Conservation (phyloP, 2,888 invertebrate species). For the Tortricodes alternella region DNA sequence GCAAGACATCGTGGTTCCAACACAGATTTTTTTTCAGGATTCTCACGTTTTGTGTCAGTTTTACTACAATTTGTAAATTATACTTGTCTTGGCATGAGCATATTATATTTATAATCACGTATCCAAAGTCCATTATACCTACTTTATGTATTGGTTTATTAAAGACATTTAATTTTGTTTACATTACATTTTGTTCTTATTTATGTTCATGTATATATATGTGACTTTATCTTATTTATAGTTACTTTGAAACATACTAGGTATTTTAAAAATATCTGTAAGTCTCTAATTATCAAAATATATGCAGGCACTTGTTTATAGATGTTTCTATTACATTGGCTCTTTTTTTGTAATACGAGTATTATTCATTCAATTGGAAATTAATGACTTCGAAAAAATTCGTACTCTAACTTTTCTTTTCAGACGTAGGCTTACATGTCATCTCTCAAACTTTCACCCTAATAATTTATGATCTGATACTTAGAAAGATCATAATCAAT, state of each 20-base stretch:
- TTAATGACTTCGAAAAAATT: background rate
- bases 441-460: background rate
- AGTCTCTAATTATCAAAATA: background rate
- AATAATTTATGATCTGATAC: background rate
- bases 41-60: slow-evolving; percentile 54
- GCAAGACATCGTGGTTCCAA: slow-evolving; percentile 53
- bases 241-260: slow-evolving; percentile 15
- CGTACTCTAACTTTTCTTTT: slow-evolving; percentile 16
- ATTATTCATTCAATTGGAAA: background rate
- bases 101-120: slow-evolving; percentile 46
- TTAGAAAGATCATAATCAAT: background rate
- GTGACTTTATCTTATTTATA: slow-evolving; percentile 29
- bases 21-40: slow-evolving; percentile 45
- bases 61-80: slow-evolving; percentile 38
- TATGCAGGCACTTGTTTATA: background rate
- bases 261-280: too few relatives aligned
- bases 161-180: slow-evolving; percentile 9
- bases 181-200: slow-evolving; percentile 37
- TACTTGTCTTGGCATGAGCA: slow-evolving; percentile 67
- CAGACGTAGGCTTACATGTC: slow-evolving; percentile 14
- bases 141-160: slow-evolving; percentile 37
- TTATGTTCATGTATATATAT: slow-evolving; percentile 40
- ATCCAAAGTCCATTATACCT: slow-evolving; percentile 40
- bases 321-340: background rate
- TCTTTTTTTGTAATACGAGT: background rate